Percentiles rank a stretch among this genome's conserved stretches.
These are phyloP conservation scores for Drosophila melanosoma DNA, from an alignment of 2,888 invertebrate species.

Conservation along the genomic window DNA sequence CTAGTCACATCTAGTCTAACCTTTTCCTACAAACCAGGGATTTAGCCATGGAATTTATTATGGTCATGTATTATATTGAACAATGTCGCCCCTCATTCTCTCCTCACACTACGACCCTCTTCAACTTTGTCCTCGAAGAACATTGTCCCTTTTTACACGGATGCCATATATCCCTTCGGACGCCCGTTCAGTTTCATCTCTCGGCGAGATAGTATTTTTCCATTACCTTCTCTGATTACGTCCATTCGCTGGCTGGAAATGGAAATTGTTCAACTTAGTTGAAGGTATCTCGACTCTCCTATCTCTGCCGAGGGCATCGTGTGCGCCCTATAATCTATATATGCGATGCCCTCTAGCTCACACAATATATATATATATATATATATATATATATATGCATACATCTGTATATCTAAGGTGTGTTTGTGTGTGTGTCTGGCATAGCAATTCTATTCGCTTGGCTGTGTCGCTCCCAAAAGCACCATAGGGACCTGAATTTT, in stretches of 20 bases:
- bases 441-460: slow-evolving; percentile 61
- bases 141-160: slow-evolving; percentile 46
- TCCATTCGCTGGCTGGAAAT: slow-evolving; percentile 23
- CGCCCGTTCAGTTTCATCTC: slow-evolving; percentile 14
- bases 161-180: slow-evolving; percentile 33
- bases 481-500: slow-evolving; percentile 80
- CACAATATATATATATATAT: slow-evolving; percentile 14
- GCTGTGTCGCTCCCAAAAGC: slow-evolving; percentile 72
- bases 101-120: slow-evolving; percentile 1
- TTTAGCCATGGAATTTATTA: slow-evolving; percentile 79
- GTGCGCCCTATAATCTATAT: slow-evolving; percentile 74
- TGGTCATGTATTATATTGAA: slow-evolving; percentile 79
- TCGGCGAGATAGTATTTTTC: slow-evolving; percentile 60
- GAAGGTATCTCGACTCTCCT: slow-evolving; percentile 55
- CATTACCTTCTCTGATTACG: slow-evolving; percentile 75
- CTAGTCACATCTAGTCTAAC: slow-evolving; percentile 78
- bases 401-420: slow-evolving; percentile 15
- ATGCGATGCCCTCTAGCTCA: slow-evolving; percentile 60
- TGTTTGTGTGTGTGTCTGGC: slow-evolving; percentile 30
- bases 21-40: slow-evolving; percentile 76
- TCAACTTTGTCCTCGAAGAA: slow-evolving; percentile 36
- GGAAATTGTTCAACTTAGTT: slow-evolving; percentile 17
- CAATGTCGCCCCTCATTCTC: slow-evolving; percentile 30
- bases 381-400: slow-evolving; percentile 16
- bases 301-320: slow-evolving; percentile 49